Conservation (phyloP, 2,888 invertebrate species). For the Odontocolon sp. region DNA sequence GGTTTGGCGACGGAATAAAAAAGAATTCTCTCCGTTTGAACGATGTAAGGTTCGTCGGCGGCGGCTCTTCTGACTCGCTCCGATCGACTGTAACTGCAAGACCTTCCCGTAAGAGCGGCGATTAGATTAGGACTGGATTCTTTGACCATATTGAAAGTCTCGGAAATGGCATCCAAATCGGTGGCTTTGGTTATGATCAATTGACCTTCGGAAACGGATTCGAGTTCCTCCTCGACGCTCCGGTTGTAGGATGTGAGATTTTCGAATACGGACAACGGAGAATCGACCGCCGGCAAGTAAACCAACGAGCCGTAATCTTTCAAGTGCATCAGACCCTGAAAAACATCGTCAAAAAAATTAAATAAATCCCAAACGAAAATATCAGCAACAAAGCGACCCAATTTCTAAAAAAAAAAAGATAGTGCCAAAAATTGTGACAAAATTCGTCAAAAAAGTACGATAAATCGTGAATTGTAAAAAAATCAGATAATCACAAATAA, state of each 20-base stretch:
- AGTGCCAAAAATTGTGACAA: not conserved
- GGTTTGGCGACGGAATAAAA: conserved; percentile 66
- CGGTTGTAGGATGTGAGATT: conserved; percentile 81
- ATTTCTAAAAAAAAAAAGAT: not conserved
- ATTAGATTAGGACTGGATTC: conserved; percentile 76
- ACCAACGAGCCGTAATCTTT: conserved; percentile 76
- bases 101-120: conserved; percentile 72
- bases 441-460: too few relatives aligned
- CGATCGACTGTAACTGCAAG: conserved; percentile 68
- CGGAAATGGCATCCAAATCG: conserved; percentile 68
- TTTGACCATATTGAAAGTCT: conserved; percentile 69
- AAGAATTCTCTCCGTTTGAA: conserved; percentile 59
- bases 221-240: conserved; percentile 80
- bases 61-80: conserved; percentile 72
- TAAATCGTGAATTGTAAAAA: too few relatives aligned
- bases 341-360: conserved; percentile 56
- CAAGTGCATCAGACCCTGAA: conserved; percentile 80
- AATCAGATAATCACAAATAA: too few relatives aligned
- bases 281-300: conserved; percentile 85
- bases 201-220: conserved; percentile 72
- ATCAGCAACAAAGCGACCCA: too few relatives aligned
- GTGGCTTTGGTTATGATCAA: conserved; percentile 62
- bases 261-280: conserved; percentile 83
- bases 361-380: not conserved
- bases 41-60: conserved; percentile 32